A percentile compares a stretch with the other conserved stretches of the same genome.
Evolutionary conservation across 2,888 invertebrate species (phyloP).

Genomic region (Apamea sordens): DNA sequence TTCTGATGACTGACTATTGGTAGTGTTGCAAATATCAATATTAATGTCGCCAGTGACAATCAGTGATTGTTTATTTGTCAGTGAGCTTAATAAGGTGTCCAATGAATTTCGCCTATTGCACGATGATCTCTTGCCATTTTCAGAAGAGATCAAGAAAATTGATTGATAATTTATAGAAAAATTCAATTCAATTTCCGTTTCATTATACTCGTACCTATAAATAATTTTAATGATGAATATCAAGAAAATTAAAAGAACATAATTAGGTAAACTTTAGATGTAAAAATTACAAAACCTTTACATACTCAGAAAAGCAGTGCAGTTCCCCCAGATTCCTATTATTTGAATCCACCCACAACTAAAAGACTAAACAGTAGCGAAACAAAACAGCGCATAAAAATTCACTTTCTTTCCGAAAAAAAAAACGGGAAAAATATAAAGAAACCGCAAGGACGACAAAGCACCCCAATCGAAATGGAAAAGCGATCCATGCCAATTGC

Average conservation of each 20-base stretch:
- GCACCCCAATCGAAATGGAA: slow-evolving; percentile 85
- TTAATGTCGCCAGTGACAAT: too few species aligned
- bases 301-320: background rate
- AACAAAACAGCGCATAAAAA: slow-evolving; percentile 69
- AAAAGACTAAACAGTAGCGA: slow-evolving; percentile 46
- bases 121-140: too few species aligned
- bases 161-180: background rate
- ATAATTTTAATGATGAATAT: background rate
- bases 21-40: too few species aligned
- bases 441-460: slow-evolving; percentile 74
- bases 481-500: slow-evolving; percentile 86
- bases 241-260: background rate
- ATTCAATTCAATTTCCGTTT: background rate
- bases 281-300: background rate
- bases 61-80: too few species aligned
- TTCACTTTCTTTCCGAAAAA: slow-evolving; percentile 72
- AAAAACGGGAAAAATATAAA: slow-evolving; percentile 69
- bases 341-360: background rate
- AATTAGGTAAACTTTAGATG: background rate
- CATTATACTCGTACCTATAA: background rate
- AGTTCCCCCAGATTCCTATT: background rate
- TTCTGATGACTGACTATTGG: too few species aligned
- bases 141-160: too few species aligned
- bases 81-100: too few species aligned
- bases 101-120: too few species aligned